Base-by-base conservation (phyloP, 2,797 vertebrate species). In the Sternotherus odoratus region DNA sequence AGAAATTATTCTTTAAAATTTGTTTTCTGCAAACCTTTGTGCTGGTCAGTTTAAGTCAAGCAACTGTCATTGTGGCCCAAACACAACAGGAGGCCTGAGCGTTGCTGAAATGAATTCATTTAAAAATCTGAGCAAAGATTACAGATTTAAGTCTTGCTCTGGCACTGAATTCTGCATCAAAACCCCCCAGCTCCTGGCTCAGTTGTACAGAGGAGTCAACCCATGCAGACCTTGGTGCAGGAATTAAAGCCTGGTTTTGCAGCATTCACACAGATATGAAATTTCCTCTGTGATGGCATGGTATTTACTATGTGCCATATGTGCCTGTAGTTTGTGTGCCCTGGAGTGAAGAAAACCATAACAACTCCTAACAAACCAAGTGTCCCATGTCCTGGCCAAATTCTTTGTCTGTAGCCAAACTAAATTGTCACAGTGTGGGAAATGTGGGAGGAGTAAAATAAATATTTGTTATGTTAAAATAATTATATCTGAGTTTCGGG, bases 231-330 rank as follows among this genome's bases (percentile, higher is more conserved):
- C 30, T 63, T 5, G 16, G 60, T 89, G 74, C 50, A 75, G 74
- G 43, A 12, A 9, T 54, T 74, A 46, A 36, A 12, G 48, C 12
- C n/a, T 50, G 4, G 12, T 90, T 84, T 30, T 46, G 51, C 30
- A 82, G 39, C n/a, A 66, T 74, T 87, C 77, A 10, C 9, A 39
- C 2, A 72, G 2, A 19, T 83, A 0, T 3, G 23, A 46, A 39
- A 26, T 39, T 69, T 49, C 5, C 19, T 53, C 6, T 24, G 19
- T 63, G n/a, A 36, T n/a, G 60, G n/a, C 5, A 53, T 77, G 1
- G 0, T 28, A 26, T 15, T 60, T 0, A 43, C n/a, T 77, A 1
- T 83, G 39, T 85, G 2, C 30, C 12, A 4, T 0, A 0, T 17
- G 7, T 2, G 2, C 19, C 89, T 12, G 0, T 4, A 39, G 28